phyloP scores from a whole-genome alignment of 2,113 vertebrate species.

The Bostrychus sinensis region DNA sequence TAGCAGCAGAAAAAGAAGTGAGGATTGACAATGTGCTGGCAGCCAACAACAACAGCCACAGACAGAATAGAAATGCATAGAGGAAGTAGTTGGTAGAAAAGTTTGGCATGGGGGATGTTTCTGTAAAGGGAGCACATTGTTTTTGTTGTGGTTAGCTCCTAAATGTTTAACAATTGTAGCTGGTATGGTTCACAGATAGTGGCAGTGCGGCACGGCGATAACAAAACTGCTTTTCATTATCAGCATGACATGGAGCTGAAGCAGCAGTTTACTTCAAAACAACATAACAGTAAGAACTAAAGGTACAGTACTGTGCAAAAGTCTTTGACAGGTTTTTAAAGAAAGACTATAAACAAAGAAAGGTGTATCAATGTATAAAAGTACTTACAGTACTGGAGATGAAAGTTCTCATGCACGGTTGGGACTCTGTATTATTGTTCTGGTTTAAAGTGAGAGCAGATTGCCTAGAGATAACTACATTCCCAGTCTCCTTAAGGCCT shows the following conservation, averaged over 20 bases:
- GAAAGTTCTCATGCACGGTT: too few relatives aligned
- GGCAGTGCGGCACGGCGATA: slow-evolving; percentile 21
- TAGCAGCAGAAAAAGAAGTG: slow-evolving; percentile 15
- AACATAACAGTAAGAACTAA: slow-evolving; percentile 3
- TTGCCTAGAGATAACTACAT: neutral
- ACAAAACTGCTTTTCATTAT: slow-evolving; percentile 43
- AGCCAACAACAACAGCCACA: slow-evolving; percentile 31
- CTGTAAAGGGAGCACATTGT: slow-evolving; percentile 5
- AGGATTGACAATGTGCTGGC: slow-evolving; percentile 20
- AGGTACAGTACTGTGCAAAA: neutral
- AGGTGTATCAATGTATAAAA: neutral
- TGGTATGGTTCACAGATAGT: slow-evolving; percentile 37
- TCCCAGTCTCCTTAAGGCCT: slow-evolving; percentile 9
- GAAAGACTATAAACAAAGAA: neutral
- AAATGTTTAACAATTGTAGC: slow-evolving; percentile 26
- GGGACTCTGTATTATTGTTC: neutral
- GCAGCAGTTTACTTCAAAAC: slow-evolving; percentile 24
- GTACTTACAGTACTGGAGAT: too few relatives aligned
- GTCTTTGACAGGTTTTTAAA: neutral
- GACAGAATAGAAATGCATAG: slow-evolving; percentile 21
- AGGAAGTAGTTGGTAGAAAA: slow-evolving; percentile 20
- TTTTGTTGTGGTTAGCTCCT: slow-evolving; percentile 16
- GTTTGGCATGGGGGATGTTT: slow-evolving; percentile 20
- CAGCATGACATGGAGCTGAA: slow-evolving; percentile 30
- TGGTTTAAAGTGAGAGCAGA: neutral